Conservation (phyloP, 2,888 invertebrate genomes). For the Pristionchus entomophagus region DNA sequence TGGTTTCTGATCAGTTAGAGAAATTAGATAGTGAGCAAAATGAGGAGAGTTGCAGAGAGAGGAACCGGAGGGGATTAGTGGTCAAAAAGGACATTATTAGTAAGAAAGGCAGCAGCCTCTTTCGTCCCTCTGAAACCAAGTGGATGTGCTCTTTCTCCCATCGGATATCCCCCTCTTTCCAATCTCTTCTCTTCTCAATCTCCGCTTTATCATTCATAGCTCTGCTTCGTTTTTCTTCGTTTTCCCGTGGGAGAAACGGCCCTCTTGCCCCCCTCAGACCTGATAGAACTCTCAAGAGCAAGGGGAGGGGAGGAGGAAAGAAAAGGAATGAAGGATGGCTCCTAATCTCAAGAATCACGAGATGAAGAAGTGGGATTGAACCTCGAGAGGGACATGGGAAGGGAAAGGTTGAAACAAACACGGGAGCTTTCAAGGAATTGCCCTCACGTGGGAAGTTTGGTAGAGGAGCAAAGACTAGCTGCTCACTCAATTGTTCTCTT, state of each 20-base stretch:
- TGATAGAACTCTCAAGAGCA: slow-evolving; percentile 38
- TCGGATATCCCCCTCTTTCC: not conserved
- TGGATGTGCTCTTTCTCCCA: not conserved
- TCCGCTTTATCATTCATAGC: slow-evolving; percentile 45
- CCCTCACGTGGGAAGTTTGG: not conserved
- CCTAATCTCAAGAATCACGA: slow-evolving; percentile 40
- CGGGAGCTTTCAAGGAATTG: slow-evolving; percentile 17
- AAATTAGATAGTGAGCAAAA: no score
- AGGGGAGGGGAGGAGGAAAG: not conserved
- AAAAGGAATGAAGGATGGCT: slow-evolving; percentile 28
- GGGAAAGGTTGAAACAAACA: slow-evolving; percentile 33
- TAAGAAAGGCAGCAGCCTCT: not conserved
- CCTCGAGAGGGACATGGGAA: not conserved
- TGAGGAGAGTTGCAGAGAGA: no score
- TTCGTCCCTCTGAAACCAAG: not conserved
- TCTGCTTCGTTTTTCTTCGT: slow-evolving; percentile 23
- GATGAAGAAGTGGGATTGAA: slow-evolving; percentile 11
- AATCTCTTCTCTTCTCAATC: slow-evolving; percentile 35
- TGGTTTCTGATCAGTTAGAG: no score
- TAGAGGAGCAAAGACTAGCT: slow-evolving; percentile 38
- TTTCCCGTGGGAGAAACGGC: slow-evolving; percentile 14
- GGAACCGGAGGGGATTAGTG: not conserved
- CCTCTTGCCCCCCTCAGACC: slow-evolving; percentile 32
- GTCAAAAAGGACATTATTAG: slow-evolving; percentile 22
- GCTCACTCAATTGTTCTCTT: slow-evolving; percentile 9